Conservation (phyloP, 2,888 invertebrate genomes). For the Epinotia ramella region DNA sequence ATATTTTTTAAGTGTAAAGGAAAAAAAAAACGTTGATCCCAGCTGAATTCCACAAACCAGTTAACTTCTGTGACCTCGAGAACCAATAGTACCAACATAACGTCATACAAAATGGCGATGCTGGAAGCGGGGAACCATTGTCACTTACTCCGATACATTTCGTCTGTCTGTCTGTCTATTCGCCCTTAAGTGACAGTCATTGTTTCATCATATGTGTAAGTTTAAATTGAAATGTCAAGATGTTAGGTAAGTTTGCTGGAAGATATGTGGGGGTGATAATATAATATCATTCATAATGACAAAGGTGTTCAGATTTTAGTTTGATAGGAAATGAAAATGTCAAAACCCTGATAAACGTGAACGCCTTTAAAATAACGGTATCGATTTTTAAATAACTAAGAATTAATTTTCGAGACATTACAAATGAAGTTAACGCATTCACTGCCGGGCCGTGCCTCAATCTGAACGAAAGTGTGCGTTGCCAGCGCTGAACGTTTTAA, state of each 20-base stretch:
- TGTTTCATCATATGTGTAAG: slow-evolving; percentile 23
- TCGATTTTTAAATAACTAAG: no score
- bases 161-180: slow-evolving; percentile 27
- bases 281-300: background rate
- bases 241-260: slow-evolving; percentile 2
- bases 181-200: slow-evolving; percentile 9
- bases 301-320: background rate
- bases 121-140: slow-evolving; percentile 39
- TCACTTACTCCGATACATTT: slow-evolving; percentile 39
- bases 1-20: no score
- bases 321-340: background rate
- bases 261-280: background rate
- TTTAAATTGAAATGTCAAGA: slow-evolving; percentile 27
- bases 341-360: background rate
- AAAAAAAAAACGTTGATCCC: no score
- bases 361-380: no score
- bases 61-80: slow-evolving; percentile 29
- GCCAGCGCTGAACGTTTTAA: no score
- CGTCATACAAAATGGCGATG: slow-evolving; percentile 48
- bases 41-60: no score
- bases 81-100: slow-evolving; percentile 41
- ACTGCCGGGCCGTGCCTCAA: no score
- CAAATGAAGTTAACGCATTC: no score
- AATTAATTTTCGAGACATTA: no score
- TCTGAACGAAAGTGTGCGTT: no score